These are phyloP conservation scores for Celastrina argiolus DNA, from an alignment of 2,888 invertebrate species.

Conservation along the genomic window DNA sequence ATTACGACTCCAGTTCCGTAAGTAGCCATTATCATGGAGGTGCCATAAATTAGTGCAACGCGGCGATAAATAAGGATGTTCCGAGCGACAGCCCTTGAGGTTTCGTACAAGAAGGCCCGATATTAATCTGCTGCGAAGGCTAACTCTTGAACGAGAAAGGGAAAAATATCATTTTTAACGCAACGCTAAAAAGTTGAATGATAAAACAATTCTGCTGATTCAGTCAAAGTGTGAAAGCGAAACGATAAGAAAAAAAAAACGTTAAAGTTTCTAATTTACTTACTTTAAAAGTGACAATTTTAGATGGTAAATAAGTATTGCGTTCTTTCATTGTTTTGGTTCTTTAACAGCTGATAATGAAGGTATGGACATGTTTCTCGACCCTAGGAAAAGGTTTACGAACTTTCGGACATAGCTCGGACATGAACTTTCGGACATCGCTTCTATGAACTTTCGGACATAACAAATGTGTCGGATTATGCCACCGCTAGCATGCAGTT, in stretches of 20 bases:
- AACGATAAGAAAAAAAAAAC: no score
- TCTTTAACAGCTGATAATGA: no score
- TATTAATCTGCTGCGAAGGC: neutral
- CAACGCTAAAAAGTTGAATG: neutral
- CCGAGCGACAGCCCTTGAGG: neutral
- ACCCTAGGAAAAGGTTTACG: neutral
- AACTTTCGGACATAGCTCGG: no score
- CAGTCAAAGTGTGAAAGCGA: no score
- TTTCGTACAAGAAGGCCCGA: neutral
- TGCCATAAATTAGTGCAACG: neutral
- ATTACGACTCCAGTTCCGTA: neutral
- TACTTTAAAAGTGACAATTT: no score
- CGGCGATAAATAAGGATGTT: conserved; percentile 3
- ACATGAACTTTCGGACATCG: neutral
- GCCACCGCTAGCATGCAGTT: conserved; percentile 42
- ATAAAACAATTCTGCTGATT: neutral
- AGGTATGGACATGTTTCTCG: no score
- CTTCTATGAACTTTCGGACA: neutral
- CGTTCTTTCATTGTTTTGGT: no score
- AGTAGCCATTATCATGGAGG: conserved; percentile 16
- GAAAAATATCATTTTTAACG: neutral
- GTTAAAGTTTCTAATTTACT: no score
- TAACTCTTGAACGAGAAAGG: neutral
- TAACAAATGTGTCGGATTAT: conserved; percentile 21
- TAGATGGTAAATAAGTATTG: no score